Base-by-base conservation (phyloP, 2,113 vertebrate species). In the Myrmecophaga tridactyla region DNA sequence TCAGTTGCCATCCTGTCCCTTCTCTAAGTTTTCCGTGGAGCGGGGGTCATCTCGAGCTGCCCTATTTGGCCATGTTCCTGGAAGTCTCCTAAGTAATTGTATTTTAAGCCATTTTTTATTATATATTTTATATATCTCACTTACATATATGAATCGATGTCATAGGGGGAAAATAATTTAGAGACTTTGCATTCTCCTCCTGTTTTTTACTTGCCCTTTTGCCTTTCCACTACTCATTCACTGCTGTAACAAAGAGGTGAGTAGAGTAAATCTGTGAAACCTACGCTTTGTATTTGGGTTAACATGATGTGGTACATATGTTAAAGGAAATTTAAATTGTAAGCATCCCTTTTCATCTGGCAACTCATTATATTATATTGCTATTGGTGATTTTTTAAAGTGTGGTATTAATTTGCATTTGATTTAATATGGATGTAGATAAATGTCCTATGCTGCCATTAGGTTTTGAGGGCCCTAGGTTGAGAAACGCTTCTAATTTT, bases 311-410 rank as follows among this genome's bases (percentile, higher is more conserved):
- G 63, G 51, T 36, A n/a, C 92, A 48, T 89, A 65, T 89, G 9
- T 12, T 86, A 89, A 86, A 89, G 69, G 78, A 81, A 75, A 76
- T 94, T 78, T 69, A 89, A 93, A 85, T 92, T 58, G n/a, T 85
- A 75, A n/a, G 10, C 15, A 85, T 81, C 7, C 12, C 7, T 82
- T 96, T 31, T 43, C 36, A 48, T 51, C 62, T 92, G 41, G 29
- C 48, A 69, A 34, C 29, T 89, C 11, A 85, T 69, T 89, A 56
- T 73, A 63, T 15, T 72, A 39, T 77, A 73, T 94, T 82, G 43
- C 43, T 86, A 6, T 83, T 82, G 51, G 41, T 86, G 56, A 72
- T 58, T 73, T 91, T 94, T 72, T n/a, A n/a, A 81, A 72, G 15
- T 77, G 63, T 94, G 53, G n/a, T 77, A 39, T 86, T 75, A 65